Base-by-base conservation (phyloP, 1,140 invertebrate species). In the Papilio aristodemus region DNA sequence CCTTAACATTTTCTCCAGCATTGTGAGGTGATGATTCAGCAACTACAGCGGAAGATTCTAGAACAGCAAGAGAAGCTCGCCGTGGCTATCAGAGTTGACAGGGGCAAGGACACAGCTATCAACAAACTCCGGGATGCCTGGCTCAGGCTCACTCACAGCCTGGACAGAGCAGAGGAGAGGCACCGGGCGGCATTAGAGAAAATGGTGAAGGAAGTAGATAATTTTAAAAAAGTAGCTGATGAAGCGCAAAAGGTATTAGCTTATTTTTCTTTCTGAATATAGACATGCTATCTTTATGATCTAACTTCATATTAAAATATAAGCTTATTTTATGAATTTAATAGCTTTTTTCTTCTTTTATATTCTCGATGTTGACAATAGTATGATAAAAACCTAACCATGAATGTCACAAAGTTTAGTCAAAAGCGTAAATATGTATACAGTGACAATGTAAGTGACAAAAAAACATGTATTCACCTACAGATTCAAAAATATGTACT, bases 41-140 rank as follows among this genome's bases (percentile, higher is more conserved):
- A 95, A 41, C 81, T 96, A 0, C 95, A 97, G 81, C 93, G 93
- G 68, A 93, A 94, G 70, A 83, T 95, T 60, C 84, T 96, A 17
- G 95, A 96, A 76, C 94, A 95, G 72, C 94, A 96, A 86, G 95
- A 97, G 81, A 94, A 95, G 73, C 80, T 97, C 25, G 95, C 95
- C 0, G 95, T 96, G 1, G 96, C 96, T 4, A 85, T 96, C 10
- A 93, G 94, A 85, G 94, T 97, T 0, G 96, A 96, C 84, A 92
- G 93, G 50, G 92, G 94, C 7, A 97, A 97, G 81, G 95, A 96
- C 81, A 81, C 91, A 13, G 93, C 94, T 0, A 94, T 97, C 14
- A 74, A 84, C 6, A 94, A 94, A 77, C 93, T 95, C 19, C 92
- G 94, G 69, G 91, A 93, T 25, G 92, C 94, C 3, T 90, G 87